These are phyloP conservation scores for Apteryx mantelli DNA, from an alignment of 2,113 vertebrate species.

Conservation along the genomic window DNA sequence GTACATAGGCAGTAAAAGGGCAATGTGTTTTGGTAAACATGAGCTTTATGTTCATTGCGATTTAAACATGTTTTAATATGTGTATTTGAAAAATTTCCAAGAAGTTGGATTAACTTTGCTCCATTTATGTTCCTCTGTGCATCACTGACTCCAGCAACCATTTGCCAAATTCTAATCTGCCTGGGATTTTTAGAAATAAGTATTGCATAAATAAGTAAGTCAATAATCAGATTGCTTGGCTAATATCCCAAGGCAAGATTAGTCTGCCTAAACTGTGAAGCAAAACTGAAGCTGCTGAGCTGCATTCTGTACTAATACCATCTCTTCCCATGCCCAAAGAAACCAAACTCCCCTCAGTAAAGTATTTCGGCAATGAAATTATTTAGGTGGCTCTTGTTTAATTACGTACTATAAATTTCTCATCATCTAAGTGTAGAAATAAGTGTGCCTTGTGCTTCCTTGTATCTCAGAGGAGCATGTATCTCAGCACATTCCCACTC, in stretches of 20 bases:
- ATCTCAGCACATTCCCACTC: neutral
- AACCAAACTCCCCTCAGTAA: neutral
- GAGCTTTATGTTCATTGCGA: neutral
- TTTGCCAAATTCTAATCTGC: conserved; percentile 37
- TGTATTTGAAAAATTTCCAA: conserved; percentile 5
- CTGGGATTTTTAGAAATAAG: neutral
- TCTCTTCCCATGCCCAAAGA: neutral
- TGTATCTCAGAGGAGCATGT: neutral
- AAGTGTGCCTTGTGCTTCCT: neutral
- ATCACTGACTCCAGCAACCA: neutral
- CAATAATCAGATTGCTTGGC: conserved; percentile 7
- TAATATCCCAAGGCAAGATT: neutral
- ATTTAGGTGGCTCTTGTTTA: neutral
- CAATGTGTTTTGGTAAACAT: neutral
- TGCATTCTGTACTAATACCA: neutral
- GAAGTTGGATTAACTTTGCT: conserved; percentile 24
- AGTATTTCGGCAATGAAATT: neutral
- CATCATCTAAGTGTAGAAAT: neutral
- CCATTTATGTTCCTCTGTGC: neutral
- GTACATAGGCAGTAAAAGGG: neutral
- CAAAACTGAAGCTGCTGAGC: neutral
- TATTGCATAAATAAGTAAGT: conserved; percentile 35
- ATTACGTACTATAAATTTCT: neutral
- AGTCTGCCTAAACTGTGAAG: neutral
- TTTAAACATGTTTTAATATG: neutral